Percentiles rank a stretch among this genome's conserved stretches.
These are phyloP conservation scores for Drosophila sucinea DNA, from an alignment of 1,140 invertebrate genomes.

Conservation along the genomic window DNA sequence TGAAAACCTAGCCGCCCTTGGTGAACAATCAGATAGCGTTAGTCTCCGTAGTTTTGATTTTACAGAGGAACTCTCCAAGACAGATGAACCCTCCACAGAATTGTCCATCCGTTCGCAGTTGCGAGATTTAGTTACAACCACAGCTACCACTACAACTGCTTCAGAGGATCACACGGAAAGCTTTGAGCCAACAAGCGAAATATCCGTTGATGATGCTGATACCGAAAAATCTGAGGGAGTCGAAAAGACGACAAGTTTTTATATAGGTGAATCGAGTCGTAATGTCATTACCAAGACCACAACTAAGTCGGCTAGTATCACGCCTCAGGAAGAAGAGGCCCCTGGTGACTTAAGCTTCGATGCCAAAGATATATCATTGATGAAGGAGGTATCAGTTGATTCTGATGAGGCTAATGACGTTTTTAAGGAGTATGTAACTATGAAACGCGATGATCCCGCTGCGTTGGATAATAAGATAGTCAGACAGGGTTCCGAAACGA, in stretches of 20 bases:
- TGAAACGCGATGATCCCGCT: slow-evolving; percentile 55
- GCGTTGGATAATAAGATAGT: slow-evolving; percentile 57
- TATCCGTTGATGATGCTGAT: slow-evolving; percentile 74
- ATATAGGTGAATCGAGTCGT: slow-evolving; percentile 80
- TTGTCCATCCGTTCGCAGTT: slow-evolving; percentile 69
- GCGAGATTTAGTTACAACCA: slow-evolving; percentile 65
- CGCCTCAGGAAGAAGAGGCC: slow-evolving; percentile 62
- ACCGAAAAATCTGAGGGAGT: slow-evolving; percentile 66
- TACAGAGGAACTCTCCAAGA: slow-evolving; percentile 76
- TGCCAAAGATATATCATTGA: slow-evolving; percentile 67
- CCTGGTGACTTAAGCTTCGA: slow-evolving; percentile 53
- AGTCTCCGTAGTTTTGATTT: slow-evolving; percentile 78
- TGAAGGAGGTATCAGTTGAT: slow-evolving; percentile 78
- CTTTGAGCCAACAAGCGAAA: slow-evolving; percentile 75
- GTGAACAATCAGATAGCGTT: slow-evolving; percentile 75
- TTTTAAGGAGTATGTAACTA: slow-evolving; percentile 76
- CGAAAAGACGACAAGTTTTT: slow-evolving; percentile 75
- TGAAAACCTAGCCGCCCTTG: slow-evolving; percentile 70
- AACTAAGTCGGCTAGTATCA: slow-evolving; percentile 57
- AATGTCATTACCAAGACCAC: slow-evolving; percentile 79
- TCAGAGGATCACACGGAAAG: slow-evolving; percentile 77
- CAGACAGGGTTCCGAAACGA: slow-evolving; percentile 74
- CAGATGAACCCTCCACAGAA: slow-evolving; percentile 77
- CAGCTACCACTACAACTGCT: slow-evolving; percentile 60
- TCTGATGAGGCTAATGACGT: slow-evolving; percentile 74